Evolutionary conservation across 2,797 vertebrate genomes (phyloP).

Genomic region (Carduelis carduelis): DNA sequence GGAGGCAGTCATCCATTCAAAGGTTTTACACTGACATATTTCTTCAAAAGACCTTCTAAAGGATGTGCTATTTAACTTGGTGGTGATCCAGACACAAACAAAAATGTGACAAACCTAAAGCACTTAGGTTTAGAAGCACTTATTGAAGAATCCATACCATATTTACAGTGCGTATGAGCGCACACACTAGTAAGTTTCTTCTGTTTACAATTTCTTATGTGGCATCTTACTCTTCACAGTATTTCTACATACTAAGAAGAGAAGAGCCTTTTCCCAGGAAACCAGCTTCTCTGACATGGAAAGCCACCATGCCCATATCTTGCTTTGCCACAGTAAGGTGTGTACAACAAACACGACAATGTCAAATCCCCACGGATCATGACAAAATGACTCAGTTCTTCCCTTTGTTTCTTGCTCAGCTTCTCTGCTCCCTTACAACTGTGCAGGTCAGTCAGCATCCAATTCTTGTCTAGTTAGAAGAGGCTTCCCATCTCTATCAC

Average conservation of each 20-base stretch:
- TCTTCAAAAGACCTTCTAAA: background rate
- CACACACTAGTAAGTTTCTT: background rate
- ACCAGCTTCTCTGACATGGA: background rate
- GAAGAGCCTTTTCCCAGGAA: slow-evolving; percentile 19
- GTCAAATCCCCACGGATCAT: background rate
- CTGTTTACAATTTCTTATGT: background rate
- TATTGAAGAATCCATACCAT: background rate
- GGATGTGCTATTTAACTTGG: background rate
- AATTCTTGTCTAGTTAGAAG: background rate
- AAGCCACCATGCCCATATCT: background rate
- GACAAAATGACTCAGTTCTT: slow-evolving; percentile 10
- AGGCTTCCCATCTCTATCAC: background rate
- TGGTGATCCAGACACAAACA: background rate
- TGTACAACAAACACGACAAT: background rate
- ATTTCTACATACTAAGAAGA: background rate
- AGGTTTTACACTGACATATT: background rate
- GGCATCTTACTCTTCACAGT: background rate
- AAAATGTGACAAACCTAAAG: background rate
- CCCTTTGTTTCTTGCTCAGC: slow-evolving; percentile 12
- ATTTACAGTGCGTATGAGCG: slow-evolving; percentile 8
- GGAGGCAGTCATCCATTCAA: background rate
- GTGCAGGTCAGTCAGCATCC: slow-evolving; percentile 46
- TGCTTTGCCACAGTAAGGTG: slow-evolving; percentile 29
- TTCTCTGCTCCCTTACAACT: background rate
- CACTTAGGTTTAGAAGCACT: slow-evolving; percentile 60